These are phyloP conservation scores for Leptothorax acervorum DNA, from an alignment of 2,888 invertebrate genomes.

Conservation along the genomic window DNA sequence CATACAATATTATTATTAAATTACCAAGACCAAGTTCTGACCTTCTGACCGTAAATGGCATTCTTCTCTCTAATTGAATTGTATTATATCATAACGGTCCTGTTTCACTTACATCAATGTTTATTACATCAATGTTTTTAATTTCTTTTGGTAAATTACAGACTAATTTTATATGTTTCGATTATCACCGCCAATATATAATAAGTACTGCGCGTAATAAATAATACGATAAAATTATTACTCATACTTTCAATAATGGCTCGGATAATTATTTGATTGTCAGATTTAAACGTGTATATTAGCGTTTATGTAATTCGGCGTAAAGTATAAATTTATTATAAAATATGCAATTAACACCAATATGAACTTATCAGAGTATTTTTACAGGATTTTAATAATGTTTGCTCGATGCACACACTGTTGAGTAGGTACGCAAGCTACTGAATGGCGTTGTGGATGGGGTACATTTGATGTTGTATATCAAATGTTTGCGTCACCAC, in stretches of 20 bases:
- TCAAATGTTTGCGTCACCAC: slow-evolving; percentile 58
- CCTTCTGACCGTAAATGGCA: too few relatives aligned
- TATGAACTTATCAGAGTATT: neutral
- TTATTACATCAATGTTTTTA: neutral
- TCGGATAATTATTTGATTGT: neutral
- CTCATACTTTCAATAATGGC: neutral
- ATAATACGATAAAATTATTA: neutral
- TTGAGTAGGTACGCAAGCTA: slow-evolving; percentile 49
- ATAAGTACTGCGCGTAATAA: neutral
- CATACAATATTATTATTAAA: too few relatives aligned
- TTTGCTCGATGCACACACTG: slow-evolving; percentile 45
- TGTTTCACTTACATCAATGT: too few relatives aligned
- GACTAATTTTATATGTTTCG: neutral
- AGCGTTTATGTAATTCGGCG: neutral
- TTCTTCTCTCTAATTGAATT: too few relatives aligned
- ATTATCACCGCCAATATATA: neutral
- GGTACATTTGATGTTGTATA: slow-evolving; percentile 39
- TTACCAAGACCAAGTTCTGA: too few relatives aligned
- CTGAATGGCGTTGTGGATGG: slow-evolving; percentile 47
- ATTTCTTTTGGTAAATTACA: neutral
- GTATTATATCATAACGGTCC: too few relatives aligned
- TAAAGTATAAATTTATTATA: neutral
- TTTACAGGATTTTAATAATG: slow-evolving; percentile 32
- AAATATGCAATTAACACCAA: neutral
- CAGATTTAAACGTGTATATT: neutral